These are phyloP conservation scores for Drosophila varians DNA, from an alignment of 1,140 invertebrate species.

Conservation along the genomic window DNA sequence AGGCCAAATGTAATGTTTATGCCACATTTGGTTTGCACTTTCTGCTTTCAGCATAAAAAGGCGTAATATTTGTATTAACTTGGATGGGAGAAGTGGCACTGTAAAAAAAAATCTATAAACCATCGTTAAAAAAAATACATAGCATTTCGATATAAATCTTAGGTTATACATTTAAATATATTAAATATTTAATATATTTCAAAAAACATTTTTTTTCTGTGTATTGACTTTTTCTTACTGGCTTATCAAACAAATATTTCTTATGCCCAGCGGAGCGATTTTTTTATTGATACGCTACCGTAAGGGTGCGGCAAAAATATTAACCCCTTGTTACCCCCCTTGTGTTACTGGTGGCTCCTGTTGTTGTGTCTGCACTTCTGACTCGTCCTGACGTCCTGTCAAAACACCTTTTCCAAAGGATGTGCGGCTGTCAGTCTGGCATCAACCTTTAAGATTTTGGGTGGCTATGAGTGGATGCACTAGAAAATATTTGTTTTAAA, in stretches of 20 bases:
- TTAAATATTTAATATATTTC: too few relatives aligned
- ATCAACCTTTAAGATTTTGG: slow-evolving; percentile 27
- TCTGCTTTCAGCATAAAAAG: slow-evolving; percentile 63
- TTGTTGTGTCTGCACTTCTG: slow-evolving; percentile 45
- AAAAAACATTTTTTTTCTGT: not conserved
- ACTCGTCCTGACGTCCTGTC: slow-evolving; percentile 50
- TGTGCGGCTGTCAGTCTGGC: slow-evolving; percentile 54
- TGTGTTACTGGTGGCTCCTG: slow-evolving; percentile 8
- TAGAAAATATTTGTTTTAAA: slow-evolving; percentile 5
- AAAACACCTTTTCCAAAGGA: slow-evolving; percentile 68
- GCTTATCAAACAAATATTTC: slow-evolving; percentile 57
- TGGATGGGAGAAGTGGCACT: slow-evolving; percentile 11
- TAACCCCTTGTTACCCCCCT: slow-evolving; percentile 54
- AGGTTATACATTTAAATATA: too few relatives aligned
- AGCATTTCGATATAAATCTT: too few relatives aligned
- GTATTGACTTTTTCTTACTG: slow-evolving; percentile 12
- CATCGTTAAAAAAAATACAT: too few relatives aligned
- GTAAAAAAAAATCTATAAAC: not conserved
- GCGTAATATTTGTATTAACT: slow-evolving; percentile 54
- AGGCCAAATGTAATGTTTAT: slow-evolving; percentile 56
- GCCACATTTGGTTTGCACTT: slow-evolving; percentile 65
- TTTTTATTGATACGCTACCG: slow-evolving; percentile 72
- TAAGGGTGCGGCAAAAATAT: slow-evolving; percentile 34
- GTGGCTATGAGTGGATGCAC: slow-evolving; percentile 25
- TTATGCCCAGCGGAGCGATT: slow-evolving; percentile 71